Evolutionary conservation across 53 echinoderm and acorn worm species (phyloP).

Genomic region (Paracentrotus lividus): DNA sequence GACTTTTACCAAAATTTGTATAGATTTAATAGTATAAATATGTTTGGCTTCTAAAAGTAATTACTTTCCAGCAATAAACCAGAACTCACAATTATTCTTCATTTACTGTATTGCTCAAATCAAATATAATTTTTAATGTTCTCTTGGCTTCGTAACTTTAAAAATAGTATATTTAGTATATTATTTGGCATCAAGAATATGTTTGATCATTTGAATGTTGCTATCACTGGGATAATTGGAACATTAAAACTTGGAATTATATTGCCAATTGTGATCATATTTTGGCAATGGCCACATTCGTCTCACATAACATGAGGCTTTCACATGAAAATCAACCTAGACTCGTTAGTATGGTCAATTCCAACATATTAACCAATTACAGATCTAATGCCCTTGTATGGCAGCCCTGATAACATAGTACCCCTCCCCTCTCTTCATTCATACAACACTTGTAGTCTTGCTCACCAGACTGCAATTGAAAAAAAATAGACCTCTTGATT

Average conservation of each 20-base stretch:
- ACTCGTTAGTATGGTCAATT: slow-evolving; percentile 30
- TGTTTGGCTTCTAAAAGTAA: too few species aligned
- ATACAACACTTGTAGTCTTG: slow-evolving; percentile 17
- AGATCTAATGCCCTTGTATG: slow-evolving; percentile 31
- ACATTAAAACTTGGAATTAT: neutral
- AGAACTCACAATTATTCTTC: too few species aligned
- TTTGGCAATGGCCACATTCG: neutral
- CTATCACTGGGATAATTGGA: neutral
- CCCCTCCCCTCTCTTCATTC: slow-evolving; percentile 6
- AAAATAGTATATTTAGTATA: too few species aligned
- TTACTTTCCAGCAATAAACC: too few species aligned
- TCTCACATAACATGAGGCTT: neutral
- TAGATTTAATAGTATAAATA: too few species aligned
- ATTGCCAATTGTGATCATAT: neutral
- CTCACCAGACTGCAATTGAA: neutral
- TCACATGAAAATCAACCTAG: neutral
- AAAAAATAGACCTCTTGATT: neutral
- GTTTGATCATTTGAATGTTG: too few species aligned
- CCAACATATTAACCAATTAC: slow-evolving; percentile 43
- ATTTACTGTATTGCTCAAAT: too few species aligned
- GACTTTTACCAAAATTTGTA: too few species aligned
- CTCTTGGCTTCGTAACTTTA: too few species aligned
- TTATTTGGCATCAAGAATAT: too few species aligned
- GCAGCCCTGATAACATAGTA: neutral
- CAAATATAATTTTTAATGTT: too few species aligned